Base-by-base conservation (phyloP, 2,797 vertebrate species). In the Tokudaia muenninki region DNA sequence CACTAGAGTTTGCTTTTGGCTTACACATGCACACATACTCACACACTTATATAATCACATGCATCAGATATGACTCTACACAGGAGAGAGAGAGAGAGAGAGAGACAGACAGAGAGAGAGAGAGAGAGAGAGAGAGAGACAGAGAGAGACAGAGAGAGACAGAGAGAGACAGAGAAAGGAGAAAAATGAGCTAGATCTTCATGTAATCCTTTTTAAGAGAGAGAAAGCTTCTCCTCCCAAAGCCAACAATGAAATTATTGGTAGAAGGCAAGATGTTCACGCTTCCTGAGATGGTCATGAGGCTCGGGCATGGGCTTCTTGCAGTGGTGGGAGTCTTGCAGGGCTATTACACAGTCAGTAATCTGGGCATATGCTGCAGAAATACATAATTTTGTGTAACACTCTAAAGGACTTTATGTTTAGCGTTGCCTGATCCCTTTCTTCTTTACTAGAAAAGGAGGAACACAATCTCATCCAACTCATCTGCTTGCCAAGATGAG, bases 391-490 rank as follows among this genome's bases (percentile, higher is more conserved):
- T 97, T 88, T 21, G 86, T 87, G 21, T 95, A 90, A 96, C 94
- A 84, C 63, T 97, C 92, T 89, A 52, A 79, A 82, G 93, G 70
- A 94, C 41, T 94, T 67, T 95, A 81, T 96, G 96, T 95, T 97
- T 63, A 63, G 75, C 50, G 84, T 90, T n/a, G 11, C 34, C 95
- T 59, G 50, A 92, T 96, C 91, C 57, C 21, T 41, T 61, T 93
- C 77, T 81, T 47, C 3, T 34, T n/a, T 67, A 10, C 59, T 81
- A 97, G 52, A 92, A 97, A 98, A 94, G 59, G 84, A 92, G 57
- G 61, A 26, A 88, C 3, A n/a, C 44, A 2, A 1, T 92, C 72
- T 96, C 77, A 65, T 1, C 2, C 55, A 88, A 61, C 34, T 87
- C 61, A 92, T 67, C 67, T 91, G 61, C 65, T 97, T 87, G 87